Conservation (phyloP, 2,888 invertebrate genomes). For the Drosophila hamatofila region DNA sequence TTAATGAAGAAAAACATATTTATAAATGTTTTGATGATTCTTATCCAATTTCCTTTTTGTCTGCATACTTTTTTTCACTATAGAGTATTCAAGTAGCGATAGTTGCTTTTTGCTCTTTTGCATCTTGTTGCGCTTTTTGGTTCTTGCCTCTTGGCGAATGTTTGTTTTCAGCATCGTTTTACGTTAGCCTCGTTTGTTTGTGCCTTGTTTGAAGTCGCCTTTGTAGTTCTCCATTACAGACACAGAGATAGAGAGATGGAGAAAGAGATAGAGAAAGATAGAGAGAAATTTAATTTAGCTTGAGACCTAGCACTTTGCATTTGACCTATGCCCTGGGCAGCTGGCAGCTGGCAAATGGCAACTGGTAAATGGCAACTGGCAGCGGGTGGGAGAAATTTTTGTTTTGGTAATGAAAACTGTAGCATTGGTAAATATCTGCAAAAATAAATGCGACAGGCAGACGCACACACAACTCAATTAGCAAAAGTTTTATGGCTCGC, state of each 20-base stretch:
- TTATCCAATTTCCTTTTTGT: background rate
- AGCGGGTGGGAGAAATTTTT: background rate
- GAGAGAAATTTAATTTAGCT: constrained; percentile 57
- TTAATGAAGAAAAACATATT: too few relatives aligned
- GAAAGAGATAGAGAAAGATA: constrained; percentile 5
- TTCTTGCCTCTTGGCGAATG: constrained; percentile 65
- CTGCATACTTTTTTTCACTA: background rate
- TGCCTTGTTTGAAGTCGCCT: constrained; percentile 66
- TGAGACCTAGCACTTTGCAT: constrained; percentile 36
- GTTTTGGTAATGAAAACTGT: constrained; percentile 17
- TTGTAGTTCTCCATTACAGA: constrained; percentile 54
- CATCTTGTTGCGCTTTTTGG: constrained; percentile 42
- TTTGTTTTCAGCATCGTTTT: constrained; percentile 69
- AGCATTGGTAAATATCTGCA: background rate
- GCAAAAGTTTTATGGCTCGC: constrained; percentile 21
- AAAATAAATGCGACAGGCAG: constrained; percentile 22
- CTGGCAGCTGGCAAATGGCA: constrained; percentile 9
- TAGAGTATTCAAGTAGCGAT: background rate
- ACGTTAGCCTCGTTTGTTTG: constrained; percentile 48
- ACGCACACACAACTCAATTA: constrained; percentile 51
- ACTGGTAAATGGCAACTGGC: background rate
- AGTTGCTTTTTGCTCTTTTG: background rate
- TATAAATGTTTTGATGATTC: too few relatives aligned
- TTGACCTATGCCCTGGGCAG: constrained; percentile 35
- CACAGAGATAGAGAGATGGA: background rate